phyloP scores from a whole-genome alignment of 1,140 invertebrate genomes.

The Platyscapa corneri region DNA sequence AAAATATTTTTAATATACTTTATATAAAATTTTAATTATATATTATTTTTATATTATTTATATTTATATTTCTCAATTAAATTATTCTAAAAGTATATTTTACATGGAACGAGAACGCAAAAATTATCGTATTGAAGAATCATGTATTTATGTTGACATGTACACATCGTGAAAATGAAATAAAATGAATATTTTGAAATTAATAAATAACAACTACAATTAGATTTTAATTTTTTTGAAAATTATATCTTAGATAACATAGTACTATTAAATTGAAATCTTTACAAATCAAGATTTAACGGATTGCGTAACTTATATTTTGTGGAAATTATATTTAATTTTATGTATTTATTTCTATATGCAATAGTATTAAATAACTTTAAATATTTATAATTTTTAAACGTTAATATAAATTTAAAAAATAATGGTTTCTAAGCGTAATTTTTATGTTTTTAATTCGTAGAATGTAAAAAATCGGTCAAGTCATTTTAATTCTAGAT shows the following conservation, averaged over 20 bases:
- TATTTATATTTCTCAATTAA: slow-evolving; percentile 26
- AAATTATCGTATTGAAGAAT: background rate
- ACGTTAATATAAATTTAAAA: too few species aligned
- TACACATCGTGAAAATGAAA: background rate
- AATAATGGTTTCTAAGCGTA: too few species aligned
- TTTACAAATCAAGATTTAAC: background rate
- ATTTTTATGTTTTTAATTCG: too few species aligned
- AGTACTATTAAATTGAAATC: background rate
- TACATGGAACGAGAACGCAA: background rate
- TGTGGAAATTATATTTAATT: background rate
- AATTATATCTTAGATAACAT: background rate
- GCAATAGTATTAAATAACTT: background rate
- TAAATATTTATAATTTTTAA: background rate
- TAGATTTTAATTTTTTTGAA: background rate
- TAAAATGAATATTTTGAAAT: background rate
- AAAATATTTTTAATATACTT: too few species aligned
- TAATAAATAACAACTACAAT: background rate
- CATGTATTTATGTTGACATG: slow-evolving; percentile 27
- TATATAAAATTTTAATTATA: too few species aligned
- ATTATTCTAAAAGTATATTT: background rate
- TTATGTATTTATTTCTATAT: too few species aligned
- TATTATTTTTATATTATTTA: background rate
- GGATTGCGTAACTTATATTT: background rate
- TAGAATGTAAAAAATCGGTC: too few species aligned
- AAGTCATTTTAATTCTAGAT: too few species aligned